Evolutionary conservation across 2,888 invertebrate species (phyloP), one percentile per base, ranked within the genome.

Genomic region (Trachelus troglodyta): DNA sequence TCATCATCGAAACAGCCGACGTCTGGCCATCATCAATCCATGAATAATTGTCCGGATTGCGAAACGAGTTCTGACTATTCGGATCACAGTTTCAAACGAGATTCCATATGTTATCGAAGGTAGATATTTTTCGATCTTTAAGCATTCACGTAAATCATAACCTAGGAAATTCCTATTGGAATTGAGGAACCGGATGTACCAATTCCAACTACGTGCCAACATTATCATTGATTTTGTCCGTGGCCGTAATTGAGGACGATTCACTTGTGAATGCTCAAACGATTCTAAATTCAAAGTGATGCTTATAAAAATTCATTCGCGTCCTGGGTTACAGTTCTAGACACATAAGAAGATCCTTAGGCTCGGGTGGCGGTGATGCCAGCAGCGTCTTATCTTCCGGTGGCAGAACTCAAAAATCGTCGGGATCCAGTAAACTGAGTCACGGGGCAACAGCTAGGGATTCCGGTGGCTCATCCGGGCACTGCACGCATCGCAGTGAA

Each of bases 401-500:
- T 73, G 93, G 90, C 90, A 92, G 90, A 85, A 96, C 96, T 76
- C 94, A 91, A 76, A 91, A 91, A 81, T 91, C 91, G n/a, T 91
- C 91, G 37, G 91, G 91, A 75, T 91, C 91, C 37, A 91, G 91
- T 81, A 91, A 91, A 84, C 83, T 91, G 74, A 91, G 91, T 82
- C 91, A 91, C 79, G 91, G 91, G 12, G 90, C 91, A 35, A 91
- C 89, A 33, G 91, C 91, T 2, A 87, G 96, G 3, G 96, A 96
- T 91, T 96, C 96, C 0, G 96, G 96, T 37, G 96, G 96, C 68
- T 96, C 96, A 1, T 96, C 96, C 80, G 96, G 96, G 0, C 96
- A 96, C 91, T 96, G 96, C 90, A 96, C 96, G 78, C 96, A 96
- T 90, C 94, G 95, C 82, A 96, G 96, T 88, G 96, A 96, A 84